Evolutionary conservation across 2,888 invertebrate species (phyloP).

Genomic region (Coenonympha glycerion): DNA sequence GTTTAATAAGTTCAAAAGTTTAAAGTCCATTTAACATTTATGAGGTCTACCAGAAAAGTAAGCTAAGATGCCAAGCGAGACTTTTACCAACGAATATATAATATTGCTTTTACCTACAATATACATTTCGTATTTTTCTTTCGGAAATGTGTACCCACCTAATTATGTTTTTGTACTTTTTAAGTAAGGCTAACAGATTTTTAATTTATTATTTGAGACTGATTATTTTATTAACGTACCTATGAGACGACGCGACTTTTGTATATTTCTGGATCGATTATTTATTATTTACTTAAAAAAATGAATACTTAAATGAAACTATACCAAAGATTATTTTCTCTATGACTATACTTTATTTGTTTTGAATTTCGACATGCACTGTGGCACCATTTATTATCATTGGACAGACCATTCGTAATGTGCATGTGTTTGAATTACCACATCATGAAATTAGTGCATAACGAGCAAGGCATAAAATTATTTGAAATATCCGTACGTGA

Average conservation of each 20-base stretch:
- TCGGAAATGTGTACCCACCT: not conserved
- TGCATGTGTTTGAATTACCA: not conserved
- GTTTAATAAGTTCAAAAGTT: slow-evolving; percentile 17
- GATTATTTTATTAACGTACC: too few species aligned
- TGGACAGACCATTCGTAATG: not conserved
- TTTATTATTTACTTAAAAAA: too few species aligned
- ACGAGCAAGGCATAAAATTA: slow-evolving; percentile 35
- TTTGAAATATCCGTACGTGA: slow-evolving; percentile 54
- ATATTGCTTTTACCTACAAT: too few species aligned
- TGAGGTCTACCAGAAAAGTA: slow-evolving; percentile 16
- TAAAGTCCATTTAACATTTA: slow-evolving; percentile 21
- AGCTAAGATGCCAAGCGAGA: not conserved
- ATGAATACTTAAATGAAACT: too few species aligned
- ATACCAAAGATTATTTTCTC: too few species aligned
- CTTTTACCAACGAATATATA: too few species aligned
- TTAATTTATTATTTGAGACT: too few species aligned
- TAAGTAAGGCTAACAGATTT: too few species aligned
- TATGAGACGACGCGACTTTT: too few species aligned
- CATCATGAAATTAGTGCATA: slow-evolving; percentile 24
- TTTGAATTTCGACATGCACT: too few species aligned
- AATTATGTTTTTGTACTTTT: too few species aligned
- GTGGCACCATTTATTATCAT: not conserved
- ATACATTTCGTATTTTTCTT: not conserved
- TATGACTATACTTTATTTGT: too few species aligned
- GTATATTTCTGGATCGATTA: not conserved